Evolutionary conservation across 2,113 vertebrate genomes (phyloP).

Genomic region (Scomber colias): DNA sequence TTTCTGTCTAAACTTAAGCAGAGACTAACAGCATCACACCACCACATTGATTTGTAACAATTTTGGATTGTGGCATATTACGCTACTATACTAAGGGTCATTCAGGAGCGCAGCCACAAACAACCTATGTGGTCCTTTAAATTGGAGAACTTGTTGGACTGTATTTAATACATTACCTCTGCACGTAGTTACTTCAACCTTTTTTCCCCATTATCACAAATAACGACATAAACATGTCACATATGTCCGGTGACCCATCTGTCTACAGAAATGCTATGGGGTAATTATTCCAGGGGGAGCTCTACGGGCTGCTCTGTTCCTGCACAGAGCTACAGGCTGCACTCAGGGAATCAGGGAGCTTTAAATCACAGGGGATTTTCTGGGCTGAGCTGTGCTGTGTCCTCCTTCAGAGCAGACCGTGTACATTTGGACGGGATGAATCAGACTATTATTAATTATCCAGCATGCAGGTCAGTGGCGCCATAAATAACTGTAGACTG

Average conservation of each 20-base stretch:
- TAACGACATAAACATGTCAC: conserved; percentile 21
- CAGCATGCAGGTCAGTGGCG: conserved; percentile 52
- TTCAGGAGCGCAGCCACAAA: too few relatives aligned
- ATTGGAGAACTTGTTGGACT: too few relatives aligned
- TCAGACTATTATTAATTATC: conserved; percentile 83
- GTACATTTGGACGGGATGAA: conserved; percentile 79
- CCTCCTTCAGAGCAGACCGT: conserved; percentile 53
- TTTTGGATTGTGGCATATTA: too few relatives aligned
- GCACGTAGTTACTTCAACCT: neutral
- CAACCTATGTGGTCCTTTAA: too few relatives aligned
- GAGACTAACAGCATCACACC: too few relatives aligned
- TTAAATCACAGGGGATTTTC: conserved; percentile 68
- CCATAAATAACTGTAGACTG: conserved; percentile 76
- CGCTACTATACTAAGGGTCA: too few relatives aligned
- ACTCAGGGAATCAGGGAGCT: conserved; percentile 25
- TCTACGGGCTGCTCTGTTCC: conserved; percentile 34
- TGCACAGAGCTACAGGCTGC: conserved; percentile 22
- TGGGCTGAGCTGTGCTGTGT: conserved; percentile 56
- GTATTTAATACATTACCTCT: neutral
- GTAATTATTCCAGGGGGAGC: conserved; percentile 47
- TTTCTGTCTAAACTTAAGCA: too few relatives aligned
- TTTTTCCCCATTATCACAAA: conserved; percentile 3
- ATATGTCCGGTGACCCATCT: neutral
- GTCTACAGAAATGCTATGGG: conserved; percentile 17
- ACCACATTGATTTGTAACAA: too few relatives aligned